These are phyloP conservation scores for Chamaedrilus cognettii DNA, from an alignment of 2,888 invertebrate genomes.

Conservation along the genomic window DNA sequence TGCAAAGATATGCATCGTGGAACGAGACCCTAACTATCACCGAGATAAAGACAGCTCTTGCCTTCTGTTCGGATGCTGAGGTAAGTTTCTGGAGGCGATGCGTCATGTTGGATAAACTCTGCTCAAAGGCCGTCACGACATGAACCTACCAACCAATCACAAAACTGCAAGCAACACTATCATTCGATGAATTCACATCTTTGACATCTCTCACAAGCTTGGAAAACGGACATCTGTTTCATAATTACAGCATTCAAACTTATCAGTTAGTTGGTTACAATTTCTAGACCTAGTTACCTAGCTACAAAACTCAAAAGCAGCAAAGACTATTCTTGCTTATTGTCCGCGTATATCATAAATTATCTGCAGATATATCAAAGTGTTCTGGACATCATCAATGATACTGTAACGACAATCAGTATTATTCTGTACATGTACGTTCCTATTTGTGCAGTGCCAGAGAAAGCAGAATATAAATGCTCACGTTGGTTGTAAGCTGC, in stretches of 20 bases:
- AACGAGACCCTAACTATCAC: no score
- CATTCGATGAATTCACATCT: neutral
- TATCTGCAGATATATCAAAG: no score
- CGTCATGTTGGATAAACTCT: constrained; percentile 95
- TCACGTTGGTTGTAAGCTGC: constrained; percentile 93
- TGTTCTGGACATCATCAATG: neutral
- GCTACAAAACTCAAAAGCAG: no score
- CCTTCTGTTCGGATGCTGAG: constrained; percentile 75
- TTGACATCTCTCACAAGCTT: no score
- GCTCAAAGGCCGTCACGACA: constrained; percentile 97
- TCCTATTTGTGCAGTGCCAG: neutral
- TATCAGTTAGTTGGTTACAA: no score
- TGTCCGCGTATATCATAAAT: no score
- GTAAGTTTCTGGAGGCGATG: constrained; percentile 91
- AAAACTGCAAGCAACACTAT: neutral
- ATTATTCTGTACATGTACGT: neutral
- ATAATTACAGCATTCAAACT: no score
- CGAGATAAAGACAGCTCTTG: constrained; percentile 16
- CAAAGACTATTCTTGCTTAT: no score
- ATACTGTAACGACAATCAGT: neutral
- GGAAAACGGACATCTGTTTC: no score
- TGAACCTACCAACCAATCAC: constrained; percentile 73
- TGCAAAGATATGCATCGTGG: no score
- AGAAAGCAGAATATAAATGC: neutral
- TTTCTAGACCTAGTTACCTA: no score